Evolutionary conservation across 2,888 invertebrate species (phyloP).

Genomic region (Leptinotarsa peninsularis): DNA sequence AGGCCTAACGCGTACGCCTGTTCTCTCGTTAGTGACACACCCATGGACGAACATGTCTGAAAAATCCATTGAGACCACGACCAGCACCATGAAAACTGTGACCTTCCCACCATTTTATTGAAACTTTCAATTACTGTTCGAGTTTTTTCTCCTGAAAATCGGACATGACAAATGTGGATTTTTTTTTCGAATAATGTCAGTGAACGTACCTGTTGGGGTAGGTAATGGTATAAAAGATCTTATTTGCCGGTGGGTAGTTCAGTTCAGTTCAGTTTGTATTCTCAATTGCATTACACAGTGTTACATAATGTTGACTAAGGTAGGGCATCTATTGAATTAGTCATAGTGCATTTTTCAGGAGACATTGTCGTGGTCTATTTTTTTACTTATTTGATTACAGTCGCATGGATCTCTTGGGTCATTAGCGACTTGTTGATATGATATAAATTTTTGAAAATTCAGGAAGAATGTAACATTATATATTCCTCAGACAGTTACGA

Average conservation of each 20-base stretch:
- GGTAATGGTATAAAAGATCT: conserved; percentile 56
- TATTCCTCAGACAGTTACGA: no score
- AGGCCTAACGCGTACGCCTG: conserved; percentile 14
- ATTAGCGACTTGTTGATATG: no score
- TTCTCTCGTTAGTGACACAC: conserved; percentile 37
- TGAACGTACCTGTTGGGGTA: conserved; percentile 50
- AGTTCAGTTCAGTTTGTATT: conserved; percentile 56
- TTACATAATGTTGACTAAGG: conserved; percentile 58
- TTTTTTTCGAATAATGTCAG: conserved; percentile 51
- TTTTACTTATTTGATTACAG: no score
- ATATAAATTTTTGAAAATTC: no score
- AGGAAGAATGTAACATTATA: no score
- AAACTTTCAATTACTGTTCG: conserved; percentile 47
- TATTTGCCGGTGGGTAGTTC: conserved; percentile 44
- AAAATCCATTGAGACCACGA: conserved; percentile 32
- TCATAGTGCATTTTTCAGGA: background rate
- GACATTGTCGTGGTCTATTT: no score
- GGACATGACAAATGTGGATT: conserved; percentile 38
- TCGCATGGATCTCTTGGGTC: no score
- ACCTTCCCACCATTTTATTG: conserved; percentile 54
- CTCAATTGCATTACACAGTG: conserved; percentile 46
- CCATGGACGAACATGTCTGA: conserved; percentile 33
- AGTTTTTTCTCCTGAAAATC: conserved; percentile 47
- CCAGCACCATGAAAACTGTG: conserved; percentile 42
- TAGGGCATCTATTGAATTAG: conserved; percentile 43